Evolutionary conservation across 2,113 vertebrate genomes (phyloP), one percentile per base, ranked within the genome.

Genomic region (Apus apus): DNA sequence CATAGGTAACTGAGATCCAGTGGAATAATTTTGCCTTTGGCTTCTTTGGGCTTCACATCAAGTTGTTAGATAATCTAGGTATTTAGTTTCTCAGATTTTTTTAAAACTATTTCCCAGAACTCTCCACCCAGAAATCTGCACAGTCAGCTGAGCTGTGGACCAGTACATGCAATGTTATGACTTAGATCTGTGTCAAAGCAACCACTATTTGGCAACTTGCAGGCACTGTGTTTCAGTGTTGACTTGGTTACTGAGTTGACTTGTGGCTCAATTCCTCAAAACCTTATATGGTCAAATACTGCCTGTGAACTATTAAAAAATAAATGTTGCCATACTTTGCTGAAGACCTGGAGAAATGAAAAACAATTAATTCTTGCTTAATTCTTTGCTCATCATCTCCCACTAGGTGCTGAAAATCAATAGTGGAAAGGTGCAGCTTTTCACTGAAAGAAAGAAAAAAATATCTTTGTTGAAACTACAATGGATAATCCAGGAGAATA

Each of bases 201-300:
- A n/a, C 62, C 19, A 36, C 11, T 81, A 7, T 32, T 43, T 70
- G 34, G 73, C 1, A 6, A 50, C 84, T 80, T 81, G 13, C 40
- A 90, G n/a, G 22, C 43, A 11, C 40, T 78, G 29, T 88, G 57
- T 90, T 84, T 93, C n/a, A 50, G 2, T 81, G 93, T 92, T 96
- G 79, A 95, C 88, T 88, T 89, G 72, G 88, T 95, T 96, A 81
- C 93, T 81, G 72, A 29, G 71, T 64, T 97, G 93, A 90, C 38
- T 95, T 93, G 93, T 80, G 57, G 61, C 57, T 92, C 58, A 75
- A 32, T 68, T 74, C 75, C 62, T 86, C 62, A 88, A 23, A 91
- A 46, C 85, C 65, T 90, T 89, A 77, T 65, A 84, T 36, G 53
- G 94, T 58, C 84, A 94, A 87, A 91, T 76, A 92, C 45, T 68